Conservation (phyloP, 2,888 invertebrate species). For the Agonopterix subpropinquella region DNA sequence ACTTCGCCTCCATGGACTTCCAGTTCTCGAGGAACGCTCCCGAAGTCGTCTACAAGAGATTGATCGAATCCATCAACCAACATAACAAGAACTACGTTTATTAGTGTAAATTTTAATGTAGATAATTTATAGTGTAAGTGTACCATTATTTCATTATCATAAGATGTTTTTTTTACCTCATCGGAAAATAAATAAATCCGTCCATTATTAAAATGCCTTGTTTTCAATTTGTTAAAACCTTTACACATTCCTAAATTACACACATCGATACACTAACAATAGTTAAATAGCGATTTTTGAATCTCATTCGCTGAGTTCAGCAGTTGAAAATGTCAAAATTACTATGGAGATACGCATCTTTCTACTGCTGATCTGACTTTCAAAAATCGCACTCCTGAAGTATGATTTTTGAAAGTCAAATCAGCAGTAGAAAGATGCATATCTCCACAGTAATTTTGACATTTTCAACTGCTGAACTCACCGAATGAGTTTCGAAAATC, state of each 20-base stretch:
- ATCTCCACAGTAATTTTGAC: too few relatives aligned
- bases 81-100: slow-evolving; percentile 3
- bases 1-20: slow-evolving; percentile 66
- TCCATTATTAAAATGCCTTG: slow-evolving; percentile 21
- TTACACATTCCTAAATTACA: slow-evolving; percentile 12
- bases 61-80: slow-evolving; percentile 40
- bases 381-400: too few relatives aligned
- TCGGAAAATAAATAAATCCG: slow-evolving; percentile 41
- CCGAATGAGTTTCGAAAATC: too few relatives aligned
- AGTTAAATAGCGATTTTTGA: too few relatives aligned
- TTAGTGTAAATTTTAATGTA: slow-evolving; percentile 7
- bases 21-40: slow-evolving; percentile 54
- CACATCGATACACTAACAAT: too few relatives aligned
- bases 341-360: too few relatives aligned
- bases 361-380: too few relatives aligned
- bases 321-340: too few relatives aligned
- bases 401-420: too few relatives aligned
- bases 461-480: too few relatives aligned
- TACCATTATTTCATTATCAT: slow-evolving; percentile 20
- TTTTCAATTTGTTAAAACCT: neutral
- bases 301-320: too few relatives aligned
- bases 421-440: too few relatives aligned
- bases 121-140: slow-evolving; percentile 11
- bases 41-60: slow-evolving; percentile 44
- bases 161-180: slow-evolving; percentile 31